Percentiles rank a stretch among this genome's conserved stretches.
Conservation (phyloP, 2,113 vertebrate species). For the Dipodomys ordii region DNA sequence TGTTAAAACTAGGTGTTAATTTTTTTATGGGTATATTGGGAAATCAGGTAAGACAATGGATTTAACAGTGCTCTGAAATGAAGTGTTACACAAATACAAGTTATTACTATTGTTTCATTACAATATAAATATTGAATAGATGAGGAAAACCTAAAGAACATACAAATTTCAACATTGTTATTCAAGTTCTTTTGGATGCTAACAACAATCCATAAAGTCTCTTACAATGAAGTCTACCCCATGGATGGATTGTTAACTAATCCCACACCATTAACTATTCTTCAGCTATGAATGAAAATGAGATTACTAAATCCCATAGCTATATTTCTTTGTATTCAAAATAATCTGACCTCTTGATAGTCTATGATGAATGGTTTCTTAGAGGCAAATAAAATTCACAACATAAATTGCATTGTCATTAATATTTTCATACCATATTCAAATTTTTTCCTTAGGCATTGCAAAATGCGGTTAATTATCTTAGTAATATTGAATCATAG, state of each 20-base stretch:
- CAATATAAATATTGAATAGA: conserved; percentile 29
- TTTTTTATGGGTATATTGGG: not conserved
- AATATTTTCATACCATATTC: not conserved
- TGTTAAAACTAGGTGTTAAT: conserved; percentile 53
- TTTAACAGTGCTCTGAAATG: conserved; percentile 14
- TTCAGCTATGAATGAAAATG: conserved; percentile 42
- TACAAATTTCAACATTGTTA: not conserved
- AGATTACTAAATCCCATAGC: conserved; percentile 20
- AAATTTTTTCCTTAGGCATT: conserved; percentile 4
- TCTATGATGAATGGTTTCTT: not conserved
- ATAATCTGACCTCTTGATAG: not conserved
- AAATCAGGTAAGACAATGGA: conserved; percentile 27
- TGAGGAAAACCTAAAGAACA: not conserved
- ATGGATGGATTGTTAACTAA: not conserved
- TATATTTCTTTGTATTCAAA: conserved; percentile 33
- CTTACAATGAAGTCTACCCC: not conserved
- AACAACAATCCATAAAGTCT: not conserved
- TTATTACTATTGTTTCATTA: conserved; percentile 17
- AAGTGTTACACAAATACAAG: not conserved
- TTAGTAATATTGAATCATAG: not conserved
- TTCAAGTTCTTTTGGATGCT: conserved; percentile 43
- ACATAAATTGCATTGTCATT: not conserved
- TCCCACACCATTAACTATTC: not conserved
- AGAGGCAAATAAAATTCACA: conserved; percentile 1
- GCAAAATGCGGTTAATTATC: conserved; percentile 1